A percentile compares a stretch with the other conserved stretches of the same genome.
Evolutionary conservation across 2,888 invertebrate genomes (phyloP).

Genomic region (Leistus spinibarbis): DNA sequence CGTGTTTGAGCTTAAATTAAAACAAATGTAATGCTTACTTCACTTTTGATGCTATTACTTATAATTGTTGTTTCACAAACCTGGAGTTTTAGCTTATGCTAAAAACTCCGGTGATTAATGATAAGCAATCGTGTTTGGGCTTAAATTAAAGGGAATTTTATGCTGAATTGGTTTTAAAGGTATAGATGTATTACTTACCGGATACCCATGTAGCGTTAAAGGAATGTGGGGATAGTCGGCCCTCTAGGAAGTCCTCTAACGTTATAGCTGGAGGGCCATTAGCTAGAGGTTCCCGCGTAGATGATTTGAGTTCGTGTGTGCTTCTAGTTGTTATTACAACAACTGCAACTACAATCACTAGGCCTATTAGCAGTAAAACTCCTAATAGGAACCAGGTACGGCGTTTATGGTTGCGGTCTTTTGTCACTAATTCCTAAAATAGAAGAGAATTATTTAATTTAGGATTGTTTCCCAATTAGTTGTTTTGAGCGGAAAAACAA

Average conservation of each 20-base stretch:
- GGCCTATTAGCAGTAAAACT: slow-evolving; percentile 16
- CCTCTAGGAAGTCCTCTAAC: slow-evolving; percentile 75
- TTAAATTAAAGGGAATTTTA: background rate
- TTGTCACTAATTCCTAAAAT: slow-evolving; percentile 54
- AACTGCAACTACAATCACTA: slow-evolving; percentile 24
- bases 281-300: slow-evolving; percentile 15
- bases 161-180: background rate
- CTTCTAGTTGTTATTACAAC: slow-evolving; percentile 23
- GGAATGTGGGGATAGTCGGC: slow-evolving; percentile 67
- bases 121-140: background rate
- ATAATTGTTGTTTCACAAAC: no score
- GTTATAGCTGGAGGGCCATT: slow-evolving; percentile 56
- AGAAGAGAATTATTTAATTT: background rate
- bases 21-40: background rate
- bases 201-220: slow-evolving; percentile 86
- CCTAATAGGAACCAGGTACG: slow-evolving; percentile 50
- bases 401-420: slow-evolving; percentile 53
- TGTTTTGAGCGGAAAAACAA: no score
- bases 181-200: slow-evolving; percentile 60
- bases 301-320: background rate
- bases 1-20: background rate
- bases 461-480: no score
- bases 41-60: no score
- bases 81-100: no score
- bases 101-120: no score